Percentiles rank a stretch among this genome's conserved stretches.
Evolutionary conservation across 2,113 vertebrate species (phyloP).

Genomic region (Mystacornis crossleyi): DNA sequence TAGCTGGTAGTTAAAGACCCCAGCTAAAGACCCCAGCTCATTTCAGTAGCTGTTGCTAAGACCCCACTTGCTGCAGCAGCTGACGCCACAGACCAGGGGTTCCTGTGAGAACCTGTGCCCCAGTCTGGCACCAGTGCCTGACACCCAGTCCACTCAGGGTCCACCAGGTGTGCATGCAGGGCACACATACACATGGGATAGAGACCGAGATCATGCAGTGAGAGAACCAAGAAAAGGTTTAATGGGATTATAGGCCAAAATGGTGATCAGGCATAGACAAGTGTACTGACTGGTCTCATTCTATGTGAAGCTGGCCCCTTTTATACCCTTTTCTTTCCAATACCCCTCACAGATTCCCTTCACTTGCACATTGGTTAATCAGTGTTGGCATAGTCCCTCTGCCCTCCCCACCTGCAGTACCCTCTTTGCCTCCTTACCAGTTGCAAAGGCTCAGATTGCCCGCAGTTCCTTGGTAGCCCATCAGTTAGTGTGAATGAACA

Average conservation of each 20-base stretch:
- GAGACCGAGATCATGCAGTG: neutral
- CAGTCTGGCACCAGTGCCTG: neutral
- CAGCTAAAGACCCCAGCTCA: neutral
- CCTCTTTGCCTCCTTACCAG: neutral
- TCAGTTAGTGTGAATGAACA: neutral
- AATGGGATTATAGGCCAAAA: neutral
- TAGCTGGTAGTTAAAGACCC: neutral
- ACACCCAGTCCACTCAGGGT: rapidly evolving
- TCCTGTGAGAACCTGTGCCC: rapidly evolving
- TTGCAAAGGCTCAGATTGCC: neutral
- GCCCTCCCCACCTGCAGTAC: rapidly evolving
- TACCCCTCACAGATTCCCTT: rapidly evolving
- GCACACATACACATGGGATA: neutral
- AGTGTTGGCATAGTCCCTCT: rapidly evolving
- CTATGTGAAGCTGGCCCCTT: neutral
- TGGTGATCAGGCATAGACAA: rapidly evolving
- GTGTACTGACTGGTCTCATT: neutral
- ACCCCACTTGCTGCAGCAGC: neutral
- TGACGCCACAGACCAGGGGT: too few relatives aligned
- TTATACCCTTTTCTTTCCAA: neutral
- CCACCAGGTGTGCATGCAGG: neutral
- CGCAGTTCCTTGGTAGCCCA: neutral
- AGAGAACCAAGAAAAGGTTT: neutral
- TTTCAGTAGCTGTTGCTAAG: neutral
- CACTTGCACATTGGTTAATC: neutral